A percentile compares a stretch with the other conserved stretches of the same genome.
phyloP scores from a whole-genome alignment of 2,113 vertebrate species.

The Nicator chloris region DNA sequence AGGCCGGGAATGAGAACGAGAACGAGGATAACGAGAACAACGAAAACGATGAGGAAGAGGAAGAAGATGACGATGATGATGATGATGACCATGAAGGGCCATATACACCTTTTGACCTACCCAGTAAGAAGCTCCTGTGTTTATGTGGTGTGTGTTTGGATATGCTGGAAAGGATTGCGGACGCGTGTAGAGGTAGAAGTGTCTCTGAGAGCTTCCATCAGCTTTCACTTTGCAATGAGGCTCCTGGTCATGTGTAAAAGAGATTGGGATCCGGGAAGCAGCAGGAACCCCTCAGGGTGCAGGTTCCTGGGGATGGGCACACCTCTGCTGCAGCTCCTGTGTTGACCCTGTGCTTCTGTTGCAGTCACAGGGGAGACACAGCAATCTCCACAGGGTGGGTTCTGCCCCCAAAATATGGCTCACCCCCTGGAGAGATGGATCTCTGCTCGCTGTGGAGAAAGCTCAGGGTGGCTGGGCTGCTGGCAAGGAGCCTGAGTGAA shows the following conservation, averaged over 20 bases:
- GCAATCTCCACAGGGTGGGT: not conserved
- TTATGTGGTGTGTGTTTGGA: not conserved
- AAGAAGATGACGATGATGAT: slow-evolving; percentile 86
- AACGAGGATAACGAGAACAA: slow-evolving; percentile 89
- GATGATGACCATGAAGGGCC: slow-evolving; percentile 85
- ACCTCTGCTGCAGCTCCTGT: not conserved
- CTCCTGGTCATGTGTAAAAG: not conserved
- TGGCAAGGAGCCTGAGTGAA: not conserved
- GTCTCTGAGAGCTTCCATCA: not conserved
- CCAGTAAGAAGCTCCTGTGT: slow-evolving; percentile 76
- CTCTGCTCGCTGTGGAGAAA: not conserved
- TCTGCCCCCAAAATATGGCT: not conserved
- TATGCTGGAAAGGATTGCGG: not conserved
- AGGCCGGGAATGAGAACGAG: slow-evolving; percentile 82
- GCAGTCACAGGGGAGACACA: not conserved
- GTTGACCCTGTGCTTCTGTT: not conserved
- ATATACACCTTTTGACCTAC: slow-evolving; percentile 85
- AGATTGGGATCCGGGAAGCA: not conserved
- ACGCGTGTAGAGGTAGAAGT: fast-evolving
- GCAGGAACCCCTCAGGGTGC: not conserved
- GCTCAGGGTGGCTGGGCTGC: not conserved
- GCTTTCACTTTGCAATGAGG: not conserved
- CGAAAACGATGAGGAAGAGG: slow-evolving; percentile 88
- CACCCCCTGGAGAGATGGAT: not conserved
- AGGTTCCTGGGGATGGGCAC: not conserved